Base-by-base conservation (phyloP, 1,140 invertebrate species). In the Calliopsis andreniformis region DNA sequence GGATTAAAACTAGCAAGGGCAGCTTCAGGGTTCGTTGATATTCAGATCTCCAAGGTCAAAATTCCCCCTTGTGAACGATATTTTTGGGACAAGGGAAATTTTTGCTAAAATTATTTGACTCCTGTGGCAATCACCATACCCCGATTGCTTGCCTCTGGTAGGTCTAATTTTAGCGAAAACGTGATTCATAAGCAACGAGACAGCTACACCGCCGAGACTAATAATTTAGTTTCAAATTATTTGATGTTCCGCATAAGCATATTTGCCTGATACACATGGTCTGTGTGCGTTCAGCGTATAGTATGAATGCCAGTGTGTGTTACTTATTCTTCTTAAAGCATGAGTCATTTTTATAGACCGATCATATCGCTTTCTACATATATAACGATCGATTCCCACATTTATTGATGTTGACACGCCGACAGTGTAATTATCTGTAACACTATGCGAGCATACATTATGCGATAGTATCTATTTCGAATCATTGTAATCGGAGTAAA, bases 141-240 rank as follows among this genome's bases (percentile, higher is more conserved):
- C 49, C 20, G 5, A 2, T 3, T 20, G 8, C 39, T 32, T 23
- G 25, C 7, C 3, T 42, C 49, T 47, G 20, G 32, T n/a, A 0
- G 16, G 49, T 79, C 79, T 81, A 81, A 81, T 81, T 81, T 75
- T 81, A 81, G 70, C 70, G 51, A 75, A 51, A 47, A 16, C 20
- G 28, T 75, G 79, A 79, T 81, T 79, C 79, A 79, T 55, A 20
- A 61, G 49, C 20, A 25, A 43, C 25, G 4, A 35, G 1, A 3
- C 20, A 43, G 35, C 10, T n/a, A n/a, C n/a, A n/a, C n/a, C n/a
- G n/a, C n/a, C n/a, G n/a, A n/a, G n/a, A n/a, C n/a, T n/a, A n/a
- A n/a, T n/a, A n/a, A n/a, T n/a, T n/a, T n/a, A n/a, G n/a, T n/a
- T n/a, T n/a, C n/a, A n/a, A n/a, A n/a, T n/a, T n/a, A n/a, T n/a